phyloP scores from a whole-genome alignment of 2,113 vertebrate genomes.

The Machaerirhynchus nigripectus region DNA sequence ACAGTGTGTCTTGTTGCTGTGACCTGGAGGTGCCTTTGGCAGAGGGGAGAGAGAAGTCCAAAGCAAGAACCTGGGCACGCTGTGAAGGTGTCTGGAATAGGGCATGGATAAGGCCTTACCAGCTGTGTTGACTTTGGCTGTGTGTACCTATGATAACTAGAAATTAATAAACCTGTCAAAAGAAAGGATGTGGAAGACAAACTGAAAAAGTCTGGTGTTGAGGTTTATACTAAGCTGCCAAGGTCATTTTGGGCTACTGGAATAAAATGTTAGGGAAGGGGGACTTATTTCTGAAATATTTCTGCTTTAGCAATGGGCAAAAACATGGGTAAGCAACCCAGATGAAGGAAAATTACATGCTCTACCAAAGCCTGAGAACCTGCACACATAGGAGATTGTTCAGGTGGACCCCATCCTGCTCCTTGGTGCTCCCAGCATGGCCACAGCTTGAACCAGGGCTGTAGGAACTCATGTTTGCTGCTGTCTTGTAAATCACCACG shows the following conservation, averaged over 20 bases:
- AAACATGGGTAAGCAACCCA: background rate
- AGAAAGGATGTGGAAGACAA: background rate
- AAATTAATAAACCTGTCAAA: background rate
- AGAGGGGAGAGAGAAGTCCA: background rate
- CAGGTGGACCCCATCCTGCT: background rate
- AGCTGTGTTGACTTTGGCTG: background rate
- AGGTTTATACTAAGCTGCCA: background rate
- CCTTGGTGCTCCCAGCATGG: background rate
- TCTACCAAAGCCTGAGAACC: background rate
- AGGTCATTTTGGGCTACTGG: background rate
- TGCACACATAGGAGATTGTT: background rate
- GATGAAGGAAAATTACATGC: background rate
- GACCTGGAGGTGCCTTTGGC: background rate
- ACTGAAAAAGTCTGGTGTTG: background rate
- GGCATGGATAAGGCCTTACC: background rate
- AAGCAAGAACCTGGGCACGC: background rate
- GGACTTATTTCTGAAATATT: background rate
- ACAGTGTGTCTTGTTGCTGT: background rate
- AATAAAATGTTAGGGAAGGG: background rate
- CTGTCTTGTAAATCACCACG: background rate
- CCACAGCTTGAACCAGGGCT: background rate
- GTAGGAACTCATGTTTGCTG: background rate
- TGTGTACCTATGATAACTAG: background rate
- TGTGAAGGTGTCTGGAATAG: background rate
- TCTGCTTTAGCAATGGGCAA: background rate